These are phyloP conservation scores for Elgaria multicarinata DNA, from an alignment of 2,113 vertebrate genomes.

Conservation along the genomic window DNA sequence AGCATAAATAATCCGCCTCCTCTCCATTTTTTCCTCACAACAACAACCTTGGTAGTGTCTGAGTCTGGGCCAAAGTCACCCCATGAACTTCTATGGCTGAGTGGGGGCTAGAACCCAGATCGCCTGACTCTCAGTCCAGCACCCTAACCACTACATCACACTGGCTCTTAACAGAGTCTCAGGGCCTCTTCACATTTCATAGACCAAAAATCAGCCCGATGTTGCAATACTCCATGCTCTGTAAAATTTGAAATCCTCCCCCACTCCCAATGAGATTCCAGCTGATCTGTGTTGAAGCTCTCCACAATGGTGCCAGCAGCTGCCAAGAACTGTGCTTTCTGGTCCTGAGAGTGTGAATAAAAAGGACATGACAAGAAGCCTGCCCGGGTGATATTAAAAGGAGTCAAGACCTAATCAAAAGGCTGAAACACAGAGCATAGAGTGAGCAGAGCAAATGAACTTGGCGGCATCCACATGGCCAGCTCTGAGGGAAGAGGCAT, in stretches of 20 bases:
- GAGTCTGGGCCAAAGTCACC: too few species aligned
- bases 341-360: not conserved
- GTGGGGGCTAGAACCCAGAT: too few species aligned
- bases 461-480: not conserved
- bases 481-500: conserved; percentile 9
- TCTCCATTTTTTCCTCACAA: too few species aligned
- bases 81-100: too few species aligned
- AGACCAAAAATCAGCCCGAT: not conserved
- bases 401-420: conserved; percentile 37
- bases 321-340: not conserved
- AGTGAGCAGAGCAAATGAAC: not conserved
- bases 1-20: too few species aligned
- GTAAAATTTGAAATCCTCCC: not conserved
- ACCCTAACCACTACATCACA: too few species aligned
- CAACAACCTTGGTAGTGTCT: too few species aligned
- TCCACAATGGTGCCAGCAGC: not conserved
- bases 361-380: not conserved
- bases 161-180: too few species aligned
- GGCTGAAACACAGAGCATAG: conserved; percentile 20
- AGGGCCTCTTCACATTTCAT: not conserved
- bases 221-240: not conserved
- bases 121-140: too few species aligned
- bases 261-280: not conserved
- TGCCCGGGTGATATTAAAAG: conserved; percentile 28
- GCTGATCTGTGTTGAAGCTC: not conserved